Evolutionary conservation across 64 coral and sea anemone genomes (phyloP), one percentile per base, ranked within the genome.

Genomic region (Dendrophyllia cribrosa): DNA sequence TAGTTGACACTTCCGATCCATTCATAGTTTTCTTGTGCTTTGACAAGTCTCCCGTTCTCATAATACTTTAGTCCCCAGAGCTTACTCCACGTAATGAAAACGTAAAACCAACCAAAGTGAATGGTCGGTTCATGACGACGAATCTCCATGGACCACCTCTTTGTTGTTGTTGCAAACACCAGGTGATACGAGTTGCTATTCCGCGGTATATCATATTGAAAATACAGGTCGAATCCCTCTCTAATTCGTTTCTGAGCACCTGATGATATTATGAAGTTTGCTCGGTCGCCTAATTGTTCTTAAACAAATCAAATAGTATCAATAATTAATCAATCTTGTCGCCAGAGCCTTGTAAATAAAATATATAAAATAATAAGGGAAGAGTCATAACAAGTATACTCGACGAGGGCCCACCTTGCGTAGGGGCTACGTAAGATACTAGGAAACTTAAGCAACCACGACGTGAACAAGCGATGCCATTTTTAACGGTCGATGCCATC

Each of bases 61-160:
- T 66, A 83, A n/a, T 83, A 83, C 7, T 43, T 47, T 22, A 83
- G 79, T 66, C 79, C 79, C 79, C 79, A 83, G 17, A 20, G 8
- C 45, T 43, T 9, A 9, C 61, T 67, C 79, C 79, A 83, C 0
- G 79, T 83, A 6, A 83, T 67, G 43, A 16, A 48, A 3, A 83
- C 79, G 43, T 83, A 43, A 10, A 66, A 16, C 79, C 79, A 83
- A 22, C 79, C 43, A 12, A 66, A 50, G 3, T 61, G 79, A 50
- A 83, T n/a, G 20, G 11, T 44, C 9, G 79, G 61, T 16, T 14
- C 52, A 7, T 34, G 34, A 34, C 77, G 77, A 1, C 59, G 20
- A 44, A 83, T 7, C 21, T 17, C 1, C 17, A 83, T 47, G 16
- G 59, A 66, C 79, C 79, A 83, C 15, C 3, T 34, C 3, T 22